phyloP scores from a whole-genome alignment of 2,797 vertebrate genomes.

The Sebastes dallii region DNA sequence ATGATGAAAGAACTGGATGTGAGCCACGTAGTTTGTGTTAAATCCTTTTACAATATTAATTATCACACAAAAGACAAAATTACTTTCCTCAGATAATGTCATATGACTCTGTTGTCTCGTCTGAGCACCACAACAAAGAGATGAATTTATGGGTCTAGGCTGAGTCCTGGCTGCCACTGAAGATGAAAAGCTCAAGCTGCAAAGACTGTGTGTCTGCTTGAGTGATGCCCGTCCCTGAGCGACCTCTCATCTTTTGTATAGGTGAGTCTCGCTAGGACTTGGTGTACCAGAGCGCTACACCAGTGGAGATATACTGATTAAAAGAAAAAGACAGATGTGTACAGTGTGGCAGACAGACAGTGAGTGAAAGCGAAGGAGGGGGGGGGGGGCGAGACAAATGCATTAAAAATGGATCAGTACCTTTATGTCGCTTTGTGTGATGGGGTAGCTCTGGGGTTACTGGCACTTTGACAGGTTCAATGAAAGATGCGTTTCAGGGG shows the following conservation, averaged over 20 bases:
- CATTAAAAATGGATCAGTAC: too few species aligned
- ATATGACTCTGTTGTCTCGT: neutral
- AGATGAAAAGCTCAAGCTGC: slow-evolving; percentile 24
- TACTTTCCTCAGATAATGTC: neutral
- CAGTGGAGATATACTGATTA: neutral
- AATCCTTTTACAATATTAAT: slow-evolving; percentile 19
- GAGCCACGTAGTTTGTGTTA: neutral
- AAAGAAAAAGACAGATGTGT: neutral
- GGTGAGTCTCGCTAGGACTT: slow-evolving; percentile 12
- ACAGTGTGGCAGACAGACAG: slow-evolving; percentile 6
- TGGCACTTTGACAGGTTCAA: too few species aligned
- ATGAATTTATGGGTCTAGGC: neutral
- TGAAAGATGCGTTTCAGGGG: too few species aligned
- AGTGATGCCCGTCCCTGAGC: slow-evolving; percentile 6
- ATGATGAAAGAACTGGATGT: neutral
- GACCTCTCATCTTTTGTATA: slow-evolving; percentile 19
- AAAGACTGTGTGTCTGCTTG: neutral
- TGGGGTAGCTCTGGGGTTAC: too few species aligned
- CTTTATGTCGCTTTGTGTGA: too few species aligned
- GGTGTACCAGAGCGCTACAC: neutral
- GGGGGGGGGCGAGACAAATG: too few species aligned
- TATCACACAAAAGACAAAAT: neutral
- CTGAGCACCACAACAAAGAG: slow-evolving; percentile 7
- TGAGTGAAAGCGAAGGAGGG: neutral
- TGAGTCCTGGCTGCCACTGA: neutral